These are phyloP conservation scores for Drosophila bocqueti DNA, from an alignment of 1,140 invertebrate species.

Conservation along the genomic window DNA sequence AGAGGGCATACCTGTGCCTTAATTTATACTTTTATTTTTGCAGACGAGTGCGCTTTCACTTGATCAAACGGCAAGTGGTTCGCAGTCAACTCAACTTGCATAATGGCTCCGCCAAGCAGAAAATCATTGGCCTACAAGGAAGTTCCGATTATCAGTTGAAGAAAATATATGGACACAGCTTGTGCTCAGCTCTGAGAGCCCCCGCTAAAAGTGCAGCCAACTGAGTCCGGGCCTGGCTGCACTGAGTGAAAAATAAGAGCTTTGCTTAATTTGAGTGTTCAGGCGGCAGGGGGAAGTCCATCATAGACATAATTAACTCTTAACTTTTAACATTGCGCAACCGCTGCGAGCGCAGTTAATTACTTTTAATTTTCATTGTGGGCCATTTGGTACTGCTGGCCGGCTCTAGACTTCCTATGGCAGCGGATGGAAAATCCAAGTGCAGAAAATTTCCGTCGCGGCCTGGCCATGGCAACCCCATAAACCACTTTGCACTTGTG, in stretches of 20 bases:
- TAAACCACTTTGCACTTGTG: constrained; percentile 57
- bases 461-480: constrained; percentile 42
- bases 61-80: neutral
- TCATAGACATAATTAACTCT: constrained; percentile 49
- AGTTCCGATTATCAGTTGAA: constrained; percentile 35
- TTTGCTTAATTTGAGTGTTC: constrained; percentile 28
- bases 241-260: constrained; percentile 29
- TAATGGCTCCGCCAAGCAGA: constrained; percentile 49
- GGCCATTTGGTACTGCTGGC: constrained; percentile 40
- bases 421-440: constrained; percentile 49
- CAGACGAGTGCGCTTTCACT: constrained; percentile 22
- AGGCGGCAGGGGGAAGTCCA: constrained; percentile 8
- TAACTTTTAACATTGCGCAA: constrained; percentile 53
- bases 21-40: constrained; percentile 16
- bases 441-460: constrained; percentile 43
- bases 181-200: constrained; percentile 13
- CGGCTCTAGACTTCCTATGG: constrained; percentile 56
- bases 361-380: constrained; percentile 75
- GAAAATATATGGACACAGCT: constrained; percentile 23
- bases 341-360: constrained; percentile 51
- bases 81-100: constrained; percentile 17
- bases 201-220: constrained; percentile 30
- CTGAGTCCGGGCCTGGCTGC: constrained; percentile 13
- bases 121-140: constrained; percentile 52
- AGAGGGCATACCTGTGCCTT: neutral